These are phyloP conservation scores for Ahaetulla prasina DNA, from an alignment of 2,113 vertebrate species.

Conservation along the genomic window DNA sequence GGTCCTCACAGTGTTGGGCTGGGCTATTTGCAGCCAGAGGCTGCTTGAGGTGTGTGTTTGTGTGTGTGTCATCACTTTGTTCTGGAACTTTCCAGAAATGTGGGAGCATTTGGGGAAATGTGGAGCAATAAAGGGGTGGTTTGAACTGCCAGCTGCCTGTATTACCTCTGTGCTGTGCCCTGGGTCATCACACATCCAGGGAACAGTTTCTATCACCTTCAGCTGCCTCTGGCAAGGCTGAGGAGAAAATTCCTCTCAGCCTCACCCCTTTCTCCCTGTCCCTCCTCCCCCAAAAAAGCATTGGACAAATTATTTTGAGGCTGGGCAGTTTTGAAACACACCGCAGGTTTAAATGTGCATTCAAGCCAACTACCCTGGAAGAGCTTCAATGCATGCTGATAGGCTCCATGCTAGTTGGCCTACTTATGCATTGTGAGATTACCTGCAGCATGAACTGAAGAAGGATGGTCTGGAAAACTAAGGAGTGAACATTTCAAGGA, in stretches of 20 bases:
- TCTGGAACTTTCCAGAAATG: no score
- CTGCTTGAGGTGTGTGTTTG: no score
- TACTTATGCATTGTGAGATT: not conserved
- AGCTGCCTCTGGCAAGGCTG: not conserved
- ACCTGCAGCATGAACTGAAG: not conserved
- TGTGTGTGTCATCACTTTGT: no score
- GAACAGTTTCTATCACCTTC: not conserved
- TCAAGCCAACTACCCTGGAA: not conserved
- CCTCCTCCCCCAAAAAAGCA: not conserved
- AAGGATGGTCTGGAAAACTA: not conserved
- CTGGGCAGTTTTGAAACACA: not conserved
- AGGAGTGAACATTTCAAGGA: not conserved
- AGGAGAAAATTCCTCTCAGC: not conserved
- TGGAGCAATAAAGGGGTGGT: no score
- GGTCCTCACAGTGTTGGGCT: no score
- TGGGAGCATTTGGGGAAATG: no score
- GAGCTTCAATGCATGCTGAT: not conserved
- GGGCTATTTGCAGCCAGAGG: no score
- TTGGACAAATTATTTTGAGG: not conserved
- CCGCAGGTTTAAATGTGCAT: not conserved
- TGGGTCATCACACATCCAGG: not conserved
- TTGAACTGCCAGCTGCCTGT: no score
- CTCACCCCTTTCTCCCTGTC: not conserved
- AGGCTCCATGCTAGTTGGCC: not conserved
- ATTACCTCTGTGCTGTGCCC: no score